Percentiles rank a stretch among this genome's conserved stretches.
These are phyloP conservation scores for Gallinago solitaria DNA, from an alignment of 2,797 vertebrate genomes.

Conservation along the genomic window DNA sequence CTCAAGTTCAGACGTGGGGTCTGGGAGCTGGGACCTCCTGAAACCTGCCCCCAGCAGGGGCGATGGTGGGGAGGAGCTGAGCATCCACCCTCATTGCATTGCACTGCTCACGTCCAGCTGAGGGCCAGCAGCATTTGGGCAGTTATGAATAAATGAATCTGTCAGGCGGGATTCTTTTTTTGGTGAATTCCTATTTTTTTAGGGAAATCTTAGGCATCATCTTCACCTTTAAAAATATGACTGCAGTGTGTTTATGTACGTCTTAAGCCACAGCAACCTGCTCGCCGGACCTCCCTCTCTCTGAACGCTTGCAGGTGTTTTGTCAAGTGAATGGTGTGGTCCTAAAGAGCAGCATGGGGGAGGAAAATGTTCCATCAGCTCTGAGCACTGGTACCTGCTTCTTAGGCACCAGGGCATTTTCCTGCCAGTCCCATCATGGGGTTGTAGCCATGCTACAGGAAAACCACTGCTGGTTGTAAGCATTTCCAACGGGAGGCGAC, in stretches of 20 bases:
- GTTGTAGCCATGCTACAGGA: background rate
- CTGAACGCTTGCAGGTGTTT: background rate
- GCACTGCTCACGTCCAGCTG: fast-evolving
- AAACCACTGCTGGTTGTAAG: background rate
- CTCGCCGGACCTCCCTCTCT: background rate
- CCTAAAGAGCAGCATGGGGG: fast-evolving
- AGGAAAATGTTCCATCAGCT: background rate
- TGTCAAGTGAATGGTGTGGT: background rate
- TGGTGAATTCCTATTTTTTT: background rate
- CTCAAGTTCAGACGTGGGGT: background rate
- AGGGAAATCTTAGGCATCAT: background rate
- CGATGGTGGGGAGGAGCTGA: background rate
- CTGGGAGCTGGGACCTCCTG: background rate
- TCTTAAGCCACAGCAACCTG: background rate
- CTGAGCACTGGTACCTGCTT: background rate
- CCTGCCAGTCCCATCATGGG: background rate
- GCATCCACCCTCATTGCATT: fast-evolving
- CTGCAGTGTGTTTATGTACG: fast-evolving
- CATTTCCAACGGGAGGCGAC: background rate
- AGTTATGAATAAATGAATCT: background rate
- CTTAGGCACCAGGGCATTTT: background rate
- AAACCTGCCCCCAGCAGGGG: background rate
- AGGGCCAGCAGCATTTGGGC: background rate
- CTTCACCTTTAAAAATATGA: fast-evolving
- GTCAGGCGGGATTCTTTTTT: background rate